Percentiles rank a stretch among this genome's conserved stretches.
Conservation (phyloP, 2,113 vertebrate species). For the Tamias sibiricus region DNA sequence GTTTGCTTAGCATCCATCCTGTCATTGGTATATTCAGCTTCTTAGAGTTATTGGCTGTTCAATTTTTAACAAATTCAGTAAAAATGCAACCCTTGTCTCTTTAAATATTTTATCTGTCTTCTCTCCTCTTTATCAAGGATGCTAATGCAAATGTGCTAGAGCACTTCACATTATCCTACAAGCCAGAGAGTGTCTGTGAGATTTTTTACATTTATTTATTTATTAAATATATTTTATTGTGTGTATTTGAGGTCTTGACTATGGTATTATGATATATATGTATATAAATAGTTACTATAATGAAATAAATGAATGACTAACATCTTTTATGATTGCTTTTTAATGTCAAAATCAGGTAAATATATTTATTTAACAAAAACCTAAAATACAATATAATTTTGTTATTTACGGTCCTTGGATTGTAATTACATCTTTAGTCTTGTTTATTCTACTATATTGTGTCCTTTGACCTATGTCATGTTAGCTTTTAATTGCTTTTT, state of each 20-base stretch:
- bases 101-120: neutral
- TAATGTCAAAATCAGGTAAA: neutral
- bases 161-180: neutral
- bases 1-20: neutral
- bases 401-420: neutral
- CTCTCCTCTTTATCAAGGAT: neutral
- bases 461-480: neutral
- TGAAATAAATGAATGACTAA: neutral
- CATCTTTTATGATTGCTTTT: neutral
- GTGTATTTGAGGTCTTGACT: neutral
- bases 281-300: neutral
- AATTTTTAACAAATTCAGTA: neutral
- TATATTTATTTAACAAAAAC: neutral
- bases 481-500: neutral
- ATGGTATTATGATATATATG: neutral
- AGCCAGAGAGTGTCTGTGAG: neutral
- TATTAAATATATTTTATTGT: neutral
- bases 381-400: neutral
- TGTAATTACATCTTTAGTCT: neutral
- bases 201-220: neutral
- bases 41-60: neutral
- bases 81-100: neutral
- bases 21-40: neutral
- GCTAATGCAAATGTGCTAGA: neutral
- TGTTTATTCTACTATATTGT: neutral